Evolutionary conservation across 1,140 invertebrate genomes (phyloP), one percentile per base, ranked within the genome.

Genomic region (Drosophila jambulina): DNA sequence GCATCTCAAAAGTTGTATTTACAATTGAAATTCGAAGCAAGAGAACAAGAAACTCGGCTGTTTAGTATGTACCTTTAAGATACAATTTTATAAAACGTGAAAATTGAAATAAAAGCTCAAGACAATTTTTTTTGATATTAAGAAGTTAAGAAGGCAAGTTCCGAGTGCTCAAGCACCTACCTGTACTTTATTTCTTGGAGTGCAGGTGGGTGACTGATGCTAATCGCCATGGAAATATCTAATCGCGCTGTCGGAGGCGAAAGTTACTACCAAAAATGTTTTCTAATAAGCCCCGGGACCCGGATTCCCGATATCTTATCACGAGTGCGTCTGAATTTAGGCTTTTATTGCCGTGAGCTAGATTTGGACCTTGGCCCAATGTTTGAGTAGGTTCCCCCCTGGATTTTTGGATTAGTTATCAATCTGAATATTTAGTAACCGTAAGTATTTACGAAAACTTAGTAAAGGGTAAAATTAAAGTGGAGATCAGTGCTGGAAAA

Each of bases 141-240:
- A 51, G 3, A 19, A 29, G 10, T 7, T 19, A n/a, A 9, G 3
- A 8, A 49, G 17, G 17, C n/a, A 1, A 49, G 25, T 17, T 12
- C 9, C 23, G 8, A 27, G 23, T 17, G 2, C 23, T 10, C 4
- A 13, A 13, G 43, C 40, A 21, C 42, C 10, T 19, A 13, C 3
- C 21, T 46, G 7, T 1, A 23, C 51, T 6, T 23, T 36, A n/a
- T 36, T 56, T 38, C 21, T 56, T 23, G 5, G 9, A 38, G 34
- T 56, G 53, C 21, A 56, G 7, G 21, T 23, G 32, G 9, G 21
- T 21, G 23, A 2, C 13, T 25, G 42, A 12, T 53, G n/a, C 62
- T 71, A 80, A 83, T 83, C 81, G 17, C 12, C 8, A 1, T 17
- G 32, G 36, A 27, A 58, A 43, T 82, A 83, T 65, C 48, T 83